Evolutionary conservation across 92 coral and sea anemone genomes (phyloP), one percentile per base, ranked within the genome.

Genomic region (Chrysogorgia sp.): DNA sequence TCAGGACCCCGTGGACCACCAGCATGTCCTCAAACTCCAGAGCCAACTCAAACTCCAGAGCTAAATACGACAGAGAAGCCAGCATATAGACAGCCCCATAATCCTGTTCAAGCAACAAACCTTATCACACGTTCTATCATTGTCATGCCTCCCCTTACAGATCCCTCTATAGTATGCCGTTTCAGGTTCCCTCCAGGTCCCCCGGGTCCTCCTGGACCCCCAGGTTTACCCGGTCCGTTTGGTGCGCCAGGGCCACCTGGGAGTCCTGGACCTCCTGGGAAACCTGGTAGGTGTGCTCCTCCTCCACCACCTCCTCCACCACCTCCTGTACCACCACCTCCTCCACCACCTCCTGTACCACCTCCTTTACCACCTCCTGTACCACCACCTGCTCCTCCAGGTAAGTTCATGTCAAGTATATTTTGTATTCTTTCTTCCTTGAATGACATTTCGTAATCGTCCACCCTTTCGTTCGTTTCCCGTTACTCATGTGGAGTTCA

Each of bases 1-100:
- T 70, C 78, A 24, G 61, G 49, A 59, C 79, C 84, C 30, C 76
- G 66, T 22, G 19, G 53, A 45, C 67, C 76, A 30, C 83, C 84
- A 33, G 52, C 55, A 60, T 49, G 37, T 1, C 74, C 50, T 17
- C 17, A 17, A 8, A 43, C 31, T 57, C 63, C 32, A 4, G 7
- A 1, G 34, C 32, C 63, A 57, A 3, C 63, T 14, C 22, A 6
- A 3, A 23, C 6, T 23, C 6, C 6, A 17, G 7, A 17, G 17
- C 12, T 37, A 37, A 37, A 37, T 4, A 5, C 43, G 12, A 4
- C 43, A 37, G 43, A 12, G 12, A 12, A 37, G 12, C 5, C 43
- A 37, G 12, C 12, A 37, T 4, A 37, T 37, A 23, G 26, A 23
- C 3, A 29, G 10, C 63, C 63, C 8, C 31, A 23, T 29, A 57